phyloP scores from a whole-genome alignment of 1,140 invertebrate species.

The Ostrea denselamellosa region DNA sequence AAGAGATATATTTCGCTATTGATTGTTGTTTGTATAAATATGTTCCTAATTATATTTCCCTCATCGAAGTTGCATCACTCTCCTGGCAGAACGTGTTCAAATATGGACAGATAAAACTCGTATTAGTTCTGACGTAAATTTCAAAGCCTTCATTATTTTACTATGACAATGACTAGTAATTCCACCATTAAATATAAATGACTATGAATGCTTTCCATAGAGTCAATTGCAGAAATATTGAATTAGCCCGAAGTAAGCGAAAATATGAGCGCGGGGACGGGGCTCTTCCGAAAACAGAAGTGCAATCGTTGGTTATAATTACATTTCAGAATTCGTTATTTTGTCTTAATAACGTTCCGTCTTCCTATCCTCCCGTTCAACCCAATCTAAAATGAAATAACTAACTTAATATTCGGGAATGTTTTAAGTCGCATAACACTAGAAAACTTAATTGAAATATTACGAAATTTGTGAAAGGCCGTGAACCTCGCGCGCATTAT shows the following conservation, averaged over 20 bases:
- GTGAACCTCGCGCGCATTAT: slow-evolving; percentile 3
- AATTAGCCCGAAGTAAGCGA: slow-evolving; percentile 23
- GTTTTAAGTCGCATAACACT: slow-evolving; percentile 37
- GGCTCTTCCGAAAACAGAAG: neutral
- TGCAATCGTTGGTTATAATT: slow-evolving; percentile 25
- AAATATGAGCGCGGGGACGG: slow-evolving; percentile 12
- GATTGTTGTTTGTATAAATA: neutral
- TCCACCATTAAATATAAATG: slow-evolving; percentile 21
- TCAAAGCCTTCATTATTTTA: slow-evolving; percentile 25
- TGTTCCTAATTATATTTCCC: neutral
- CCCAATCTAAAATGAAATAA: slow-evolving; percentile 35
- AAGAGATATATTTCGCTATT: neutral
- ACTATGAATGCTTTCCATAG: slow-evolving; percentile 21
- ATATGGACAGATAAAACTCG: slow-evolving; percentile 13
- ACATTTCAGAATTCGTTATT: slow-evolving; percentile 29
- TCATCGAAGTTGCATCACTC: neutral
- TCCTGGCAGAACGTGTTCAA: neutral
- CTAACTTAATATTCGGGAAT: slow-evolving; percentile 33
- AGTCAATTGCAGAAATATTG: slow-evolving; percentile 35
- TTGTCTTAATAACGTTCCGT: slow-evolving; percentile 25
- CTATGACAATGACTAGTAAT: slow-evolving; percentile 7
- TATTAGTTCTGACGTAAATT: slow-evolving; percentile 23
- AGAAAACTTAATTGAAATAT: slow-evolving; percentile 35
- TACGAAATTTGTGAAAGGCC: slow-evolving; percentile 34
- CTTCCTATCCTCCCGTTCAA: slow-evolving; percentile 19